A percentile compares a stretch with the other conserved stretches of the same genome.
Evolutionary conservation across 2,113 vertebrate species (phyloP).

Genomic region (Asarcornis scutulata): DNA sequence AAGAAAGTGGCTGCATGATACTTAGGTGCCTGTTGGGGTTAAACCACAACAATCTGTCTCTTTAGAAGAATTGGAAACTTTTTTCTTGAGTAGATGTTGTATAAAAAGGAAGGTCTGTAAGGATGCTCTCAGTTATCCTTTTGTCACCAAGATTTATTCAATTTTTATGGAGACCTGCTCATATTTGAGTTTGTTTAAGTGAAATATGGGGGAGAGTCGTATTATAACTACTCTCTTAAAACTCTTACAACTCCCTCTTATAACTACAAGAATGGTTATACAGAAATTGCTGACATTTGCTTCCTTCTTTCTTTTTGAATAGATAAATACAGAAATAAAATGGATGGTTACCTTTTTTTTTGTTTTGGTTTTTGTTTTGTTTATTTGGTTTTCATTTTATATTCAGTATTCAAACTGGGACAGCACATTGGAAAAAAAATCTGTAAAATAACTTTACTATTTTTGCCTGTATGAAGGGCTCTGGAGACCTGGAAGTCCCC

Average conservation of each 20-base stretch:
- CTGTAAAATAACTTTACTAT: neutral
- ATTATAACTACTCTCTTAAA: too few relatives aligned
- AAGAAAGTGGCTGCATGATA: neutral
- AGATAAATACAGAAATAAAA: neutral
- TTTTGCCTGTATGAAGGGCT: neutral
- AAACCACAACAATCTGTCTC: neutral
- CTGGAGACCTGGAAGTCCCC: neutral
- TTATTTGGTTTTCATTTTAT: neutral
- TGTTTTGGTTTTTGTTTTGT: too few relatives aligned
- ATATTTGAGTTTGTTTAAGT: neutral
- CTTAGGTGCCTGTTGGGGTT: neutral
- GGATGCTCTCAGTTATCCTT: neutral
- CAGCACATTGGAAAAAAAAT: neutral
- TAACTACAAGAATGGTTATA: neutral
- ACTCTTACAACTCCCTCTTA: neutral
- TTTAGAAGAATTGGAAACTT: accelerated
- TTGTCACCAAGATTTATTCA: accelerated
- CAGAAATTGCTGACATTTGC: neutral
- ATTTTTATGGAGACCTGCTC: neutral
- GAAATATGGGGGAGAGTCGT: neutral
- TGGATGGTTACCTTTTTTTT: neutral
- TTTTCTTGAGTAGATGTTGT: neutral
- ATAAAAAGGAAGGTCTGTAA: neutral
- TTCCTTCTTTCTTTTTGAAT: neutral
- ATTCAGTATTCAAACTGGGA: neutral